Evolutionary conservation across 2,888 invertebrate genomes (phyloP).

Genomic region (Ellobium chinense): DNA sequence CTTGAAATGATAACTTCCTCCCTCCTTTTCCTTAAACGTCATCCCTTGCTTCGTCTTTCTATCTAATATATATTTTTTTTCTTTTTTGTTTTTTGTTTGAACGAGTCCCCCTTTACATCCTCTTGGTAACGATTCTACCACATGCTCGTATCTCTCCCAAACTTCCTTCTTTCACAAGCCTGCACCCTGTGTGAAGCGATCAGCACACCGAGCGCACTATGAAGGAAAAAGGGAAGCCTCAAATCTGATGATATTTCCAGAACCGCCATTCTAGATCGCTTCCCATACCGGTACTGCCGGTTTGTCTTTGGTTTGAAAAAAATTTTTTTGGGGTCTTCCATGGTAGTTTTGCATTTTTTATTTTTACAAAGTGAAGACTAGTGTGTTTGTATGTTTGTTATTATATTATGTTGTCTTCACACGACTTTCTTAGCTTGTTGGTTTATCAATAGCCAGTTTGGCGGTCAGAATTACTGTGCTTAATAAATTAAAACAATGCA

Average conservation of each 20-base stretch:
- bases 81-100: conserved; percentile 11
- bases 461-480: no score
- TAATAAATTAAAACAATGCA: no score
- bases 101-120: conserved; percentile 10
- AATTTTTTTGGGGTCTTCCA: no score
- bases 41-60: conserved; percentile 1
- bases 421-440: no score
- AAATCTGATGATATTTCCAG: conserved; percentile 27
- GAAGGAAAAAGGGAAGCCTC: neutral
- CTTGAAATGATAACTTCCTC: no score
- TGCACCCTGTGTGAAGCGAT: conserved; percentile 10
- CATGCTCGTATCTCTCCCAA: neutral
- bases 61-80: no score
- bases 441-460: no score
- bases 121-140: conserved; percentile 20
- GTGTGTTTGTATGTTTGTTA: no score
- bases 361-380: no score
- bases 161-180: conserved; percentile 4
- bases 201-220: conserved; percentile 1
- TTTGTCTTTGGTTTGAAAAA: neutral
- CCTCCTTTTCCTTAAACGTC: no score
- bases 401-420: no score
- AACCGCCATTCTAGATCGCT: neutral
- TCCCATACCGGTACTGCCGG: neutral
- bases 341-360: no score